These are phyloP conservation scores for Lamellibrachia columna DNA, from an alignment of 2,888 invertebrate species.

Conservation along the genomic window DNA sequence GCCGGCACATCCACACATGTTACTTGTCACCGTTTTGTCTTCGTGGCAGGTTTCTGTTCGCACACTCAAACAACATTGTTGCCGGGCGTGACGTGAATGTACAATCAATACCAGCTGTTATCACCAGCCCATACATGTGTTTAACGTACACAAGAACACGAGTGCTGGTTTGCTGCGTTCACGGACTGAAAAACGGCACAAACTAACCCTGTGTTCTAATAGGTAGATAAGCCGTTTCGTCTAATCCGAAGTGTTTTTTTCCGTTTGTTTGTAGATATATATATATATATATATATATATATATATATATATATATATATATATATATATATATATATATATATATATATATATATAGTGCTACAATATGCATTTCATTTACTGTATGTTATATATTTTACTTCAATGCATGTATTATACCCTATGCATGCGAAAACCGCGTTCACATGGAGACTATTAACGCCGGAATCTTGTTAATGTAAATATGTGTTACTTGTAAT, in stretches of 20 bases:
- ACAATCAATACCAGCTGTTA: neutral
- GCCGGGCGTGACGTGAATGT: neutral
- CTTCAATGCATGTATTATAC: no score
- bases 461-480: neutral
- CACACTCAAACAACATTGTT: neutral
- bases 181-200: neutral
- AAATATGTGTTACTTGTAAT: neutral
- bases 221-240: neutral
- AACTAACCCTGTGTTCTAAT: neutral
- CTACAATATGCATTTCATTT: neutral
- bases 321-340: no score
- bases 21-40: neutral
- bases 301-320: no score
- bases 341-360: neutral
- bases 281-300: no score
- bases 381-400: neutral
- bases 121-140: neutral
- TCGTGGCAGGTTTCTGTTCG: neutral
- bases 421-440: neutral
- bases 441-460: neutral
- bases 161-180: neutral
- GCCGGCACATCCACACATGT: no score
- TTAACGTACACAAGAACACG: neutral
- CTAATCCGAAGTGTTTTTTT: neutral
- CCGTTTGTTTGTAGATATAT: no score